Conservation (phyloP, 23 tunicate species). For the Corella eumyota region DNA sequence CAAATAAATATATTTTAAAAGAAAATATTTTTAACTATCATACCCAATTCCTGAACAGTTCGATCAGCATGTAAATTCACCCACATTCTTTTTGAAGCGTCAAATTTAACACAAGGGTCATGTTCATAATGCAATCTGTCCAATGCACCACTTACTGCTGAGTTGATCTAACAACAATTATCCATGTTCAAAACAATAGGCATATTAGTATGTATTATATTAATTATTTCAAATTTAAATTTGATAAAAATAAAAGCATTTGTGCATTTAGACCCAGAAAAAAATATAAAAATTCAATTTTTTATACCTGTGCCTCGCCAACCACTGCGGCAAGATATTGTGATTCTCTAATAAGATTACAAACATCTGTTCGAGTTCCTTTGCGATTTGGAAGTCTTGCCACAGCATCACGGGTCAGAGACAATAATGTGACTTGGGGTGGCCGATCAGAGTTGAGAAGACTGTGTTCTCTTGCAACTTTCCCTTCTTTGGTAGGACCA, state of each 20-base stretch:
- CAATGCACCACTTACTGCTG: slow-evolving; percentile 63
- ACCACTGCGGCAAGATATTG: slow-evolving; percentile 42
- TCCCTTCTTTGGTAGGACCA: slow-evolving; percentile 37
- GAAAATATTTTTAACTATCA: too few species aligned
- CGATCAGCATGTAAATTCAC: slow-evolving; percentile 40
- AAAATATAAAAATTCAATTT: not conserved
- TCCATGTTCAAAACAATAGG: not conserved
- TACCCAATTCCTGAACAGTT: slow-evolving; percentile 33
- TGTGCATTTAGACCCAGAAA: not conserved
- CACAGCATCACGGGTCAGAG: slow-evolving; percentile 57
- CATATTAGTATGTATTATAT: too few species aligned
- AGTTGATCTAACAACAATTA: slow-evolving; percentile 47
- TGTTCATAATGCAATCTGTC: slow-evolving; percentile 45
- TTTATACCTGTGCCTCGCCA: slow-evolving; percentile 38
- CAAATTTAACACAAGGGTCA: slow-evolving; percentile 56
- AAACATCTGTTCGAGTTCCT: slow-evolving; percentile 31
- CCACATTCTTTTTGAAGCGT: slow-evolving; percentile 25
- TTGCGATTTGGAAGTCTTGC: slow-evolving; percentile 32
- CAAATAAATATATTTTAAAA: too few species aligned
- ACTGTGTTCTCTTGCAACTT: slow-evolving; percentile 47
- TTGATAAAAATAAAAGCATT: too few species aligned
- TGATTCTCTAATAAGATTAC: slow-evolving; percentile 29
- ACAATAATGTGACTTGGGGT: slow-evolving; percentile 46
- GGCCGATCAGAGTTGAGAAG: slow-evolving; percentile 50
- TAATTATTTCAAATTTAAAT: too few species aligned